Conservation (phyloP, 2,797 vertebrate genomes). For the Halcyon smyrnensis region DNA sequence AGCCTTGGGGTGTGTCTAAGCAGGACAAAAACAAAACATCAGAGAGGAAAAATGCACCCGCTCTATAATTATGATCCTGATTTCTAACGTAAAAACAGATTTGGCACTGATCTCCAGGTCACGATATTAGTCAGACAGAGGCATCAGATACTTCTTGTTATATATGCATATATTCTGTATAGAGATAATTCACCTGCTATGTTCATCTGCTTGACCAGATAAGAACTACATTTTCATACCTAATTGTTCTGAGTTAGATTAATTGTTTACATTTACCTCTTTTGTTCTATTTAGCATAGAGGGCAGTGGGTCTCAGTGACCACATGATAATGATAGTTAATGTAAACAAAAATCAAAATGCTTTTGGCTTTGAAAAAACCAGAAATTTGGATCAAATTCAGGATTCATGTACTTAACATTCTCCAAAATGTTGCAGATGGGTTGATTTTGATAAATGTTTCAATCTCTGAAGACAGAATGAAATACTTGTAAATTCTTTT, state of each 20-base stretch:
- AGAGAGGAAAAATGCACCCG: not conserved
- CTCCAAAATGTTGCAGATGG: not conserved
- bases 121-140: not conserved
- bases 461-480: not conserved
- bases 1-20: not conserved
- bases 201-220: not conserved
- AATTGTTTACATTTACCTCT: not conserved
- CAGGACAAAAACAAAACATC: not conserved
- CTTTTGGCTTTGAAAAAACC: not conserved
- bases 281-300: not conserved
- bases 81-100: not conserved
- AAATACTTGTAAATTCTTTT: not conserved
- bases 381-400: not conserved
- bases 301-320: not conserved
- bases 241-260: not conserved
- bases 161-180: not conserved
- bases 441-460: not conserved
- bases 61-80: not conserved
- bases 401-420: not conserved
- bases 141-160: not conserved
- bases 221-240: not conserved
- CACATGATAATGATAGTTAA: not conserved
- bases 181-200: not conserved
- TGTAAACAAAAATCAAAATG: not conserved
- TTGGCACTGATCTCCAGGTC: not conserved